A percentile compares a stretch with the other conserved stretches of the same genome.
These are phyloP conservation scores for Amphibalanus amphitrite DNA, from an alignment of 1,140 invertebrate genomes.

Conservation along the genomic window DNA sequence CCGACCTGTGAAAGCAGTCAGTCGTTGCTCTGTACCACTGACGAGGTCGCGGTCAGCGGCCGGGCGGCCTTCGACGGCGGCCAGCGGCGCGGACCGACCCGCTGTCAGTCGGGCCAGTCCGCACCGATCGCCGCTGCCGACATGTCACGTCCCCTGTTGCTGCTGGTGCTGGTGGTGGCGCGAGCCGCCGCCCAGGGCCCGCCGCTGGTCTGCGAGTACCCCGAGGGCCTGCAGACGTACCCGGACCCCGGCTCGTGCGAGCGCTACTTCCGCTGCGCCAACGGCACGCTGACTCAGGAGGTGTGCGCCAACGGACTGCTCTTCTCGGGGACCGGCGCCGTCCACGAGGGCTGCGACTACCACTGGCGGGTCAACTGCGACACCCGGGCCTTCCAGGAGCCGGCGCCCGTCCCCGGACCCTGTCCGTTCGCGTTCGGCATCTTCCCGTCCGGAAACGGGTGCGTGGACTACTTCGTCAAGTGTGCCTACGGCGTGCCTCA, in stretches of 20 bases:
- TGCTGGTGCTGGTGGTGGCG: no score
- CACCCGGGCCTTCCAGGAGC: background rate
- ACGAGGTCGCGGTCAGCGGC: no score
- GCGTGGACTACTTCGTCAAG: constrained; percentile 68
- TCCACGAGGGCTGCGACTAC: constrained; percentile 85
- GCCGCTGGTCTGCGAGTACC: no score
- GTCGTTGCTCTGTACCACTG: no score
- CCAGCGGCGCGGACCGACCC: no score
- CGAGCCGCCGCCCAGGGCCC: no score
- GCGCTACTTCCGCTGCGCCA: constrained; percentile 74
- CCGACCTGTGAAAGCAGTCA: no score
- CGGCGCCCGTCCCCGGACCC: no score
- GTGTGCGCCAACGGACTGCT: constrained; percentile 79
- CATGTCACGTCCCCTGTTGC: no score
- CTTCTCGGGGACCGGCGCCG: constrained; percentile 69
- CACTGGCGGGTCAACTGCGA: constrained; percentile 80
- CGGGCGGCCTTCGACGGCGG: no score
- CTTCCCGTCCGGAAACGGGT: constrained; percentile 51
- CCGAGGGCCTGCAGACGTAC: constrained; percentile 19
- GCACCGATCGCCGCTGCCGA: no score
- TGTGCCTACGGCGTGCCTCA: constrained; percentile 63
- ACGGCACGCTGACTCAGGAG: constrained; percentile 73
- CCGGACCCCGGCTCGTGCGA: constrained; percentile 20
- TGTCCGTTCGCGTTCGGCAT: constrained; percentile 44
- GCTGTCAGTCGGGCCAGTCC: no score